Evolutionary conservation across 2,888 invertebrate species (phyloP), one percentile per base, ranked within the genome.

Genomic region (Petrolisthes cinctipes): DNA sequence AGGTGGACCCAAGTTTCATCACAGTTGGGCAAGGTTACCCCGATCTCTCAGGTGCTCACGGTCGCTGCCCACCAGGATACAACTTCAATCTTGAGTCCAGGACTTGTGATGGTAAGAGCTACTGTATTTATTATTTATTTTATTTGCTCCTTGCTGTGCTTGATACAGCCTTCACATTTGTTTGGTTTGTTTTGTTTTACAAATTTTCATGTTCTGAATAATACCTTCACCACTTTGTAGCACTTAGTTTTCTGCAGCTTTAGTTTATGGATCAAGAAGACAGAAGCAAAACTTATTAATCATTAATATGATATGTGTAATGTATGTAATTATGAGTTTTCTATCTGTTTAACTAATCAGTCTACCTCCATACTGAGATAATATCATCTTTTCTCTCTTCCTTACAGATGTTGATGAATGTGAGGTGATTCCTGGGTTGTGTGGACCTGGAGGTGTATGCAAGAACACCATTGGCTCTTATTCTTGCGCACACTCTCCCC

Each of bases 391-490:
- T 53, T 71, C 51, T 54, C 79, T 81, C 37, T 61, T 17, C 37
- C 37, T 7, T 85, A 5, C 87, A 91, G 91, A 91, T 89, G 89
- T 91, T 66, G 85, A 91, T 81, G 91, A 91, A 73, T 91, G 91
- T 82, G 68, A 85, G 71, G 91, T 80, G 37, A 80, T 75, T 51
- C 75, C 71, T 68, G 85, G 66, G 14, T 93, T 94, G 84, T 95
- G 95, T 85, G 94, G 93, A 0, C 93, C 93, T 7, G 93, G 94
- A 73, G 95, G 95, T 54, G 94, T 94, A 1, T 96, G 96, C 92
- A 94, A 95, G 91, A 96, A 96, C 92, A 95, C 95, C 71, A 94
- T 94, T 0, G 96, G 96, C 0, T 94, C 95, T 0, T 95, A 95
- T 93, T 95, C 94, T 89, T 96, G 95, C 90, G 94, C 94, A 61